Evolutionary conservation across 2,888 invertebrate species (phyloP).

Genomic region (Perizoma affinitatum): DNA sequence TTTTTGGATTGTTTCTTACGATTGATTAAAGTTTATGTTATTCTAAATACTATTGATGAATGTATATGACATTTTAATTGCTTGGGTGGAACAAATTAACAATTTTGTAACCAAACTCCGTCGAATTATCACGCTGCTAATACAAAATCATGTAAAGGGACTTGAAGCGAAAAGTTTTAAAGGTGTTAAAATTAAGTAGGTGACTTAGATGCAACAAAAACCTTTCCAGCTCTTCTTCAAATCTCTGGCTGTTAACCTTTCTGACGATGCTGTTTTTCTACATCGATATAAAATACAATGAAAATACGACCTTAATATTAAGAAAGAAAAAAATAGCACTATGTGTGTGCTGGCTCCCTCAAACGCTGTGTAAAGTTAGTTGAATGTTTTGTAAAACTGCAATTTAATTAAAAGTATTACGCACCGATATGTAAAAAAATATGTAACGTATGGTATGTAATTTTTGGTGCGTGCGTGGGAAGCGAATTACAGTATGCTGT

Average conservation of each 20-base stretch:
- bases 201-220: no score
- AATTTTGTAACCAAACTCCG: conserved; percentile 23
- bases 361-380: conserved; percentile 22
- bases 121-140: not conserved
- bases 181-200: no score
- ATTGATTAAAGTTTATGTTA: conserved; percentile 35
- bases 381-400: conserved; percentile 19
- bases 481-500: conserved; percentile 72
- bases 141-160: not conserved
- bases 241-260: no score
- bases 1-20: conserved; percentile 39
- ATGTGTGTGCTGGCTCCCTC: conserved; percentile 6
- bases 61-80: conserved; percentile 31
- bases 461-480: conserved; percentile 47
- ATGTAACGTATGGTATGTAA: conserved; percentile 36
- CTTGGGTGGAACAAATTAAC: conserved; percentile 30
- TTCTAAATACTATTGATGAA: conserved; percentile 22
- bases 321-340: conserved; percentile 2
- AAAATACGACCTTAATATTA: conserved; percentile 6
- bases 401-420: conserved; percentile 43
- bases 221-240: no score
- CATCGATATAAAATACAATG: conserved; percentile 20
- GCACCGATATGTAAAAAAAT: conserved; percentile 57
- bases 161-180: not conserved
- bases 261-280: not conserved